Base-by-base conservation (phyloP, 1,140 invertebrate species). In the Liolophura sinensis region DNA sequence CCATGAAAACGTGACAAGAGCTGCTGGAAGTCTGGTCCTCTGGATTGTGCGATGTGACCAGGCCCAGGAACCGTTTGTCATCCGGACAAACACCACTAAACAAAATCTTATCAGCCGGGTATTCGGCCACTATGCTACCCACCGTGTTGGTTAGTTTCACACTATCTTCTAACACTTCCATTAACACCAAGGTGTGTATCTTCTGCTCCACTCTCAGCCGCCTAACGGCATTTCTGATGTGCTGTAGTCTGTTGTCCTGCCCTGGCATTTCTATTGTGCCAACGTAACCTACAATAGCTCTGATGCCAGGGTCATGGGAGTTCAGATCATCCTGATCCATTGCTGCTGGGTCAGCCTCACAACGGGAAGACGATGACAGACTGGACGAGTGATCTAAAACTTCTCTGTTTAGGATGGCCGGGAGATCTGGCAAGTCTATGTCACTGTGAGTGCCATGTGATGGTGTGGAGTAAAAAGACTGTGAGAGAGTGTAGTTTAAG, bases 231-330 rank as follows among this genome's bases (percentile, higher is more conserved):
- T 91, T 94, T 62, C 88, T 82, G 46, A 92, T 84, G 57, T 89
- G 88, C 82, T 90, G 85, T 25, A 88, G 73, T 11, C 83, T 73
- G 50, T 91, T 89, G 51, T 92, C 85, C 76, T 95, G 92, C 80
- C 92, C 91, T 0, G 95, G 95, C 87, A 96, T 96, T 85, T 97
- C 95, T 59, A 97, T 96, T 0, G 95, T 96, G 6, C 96, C 95
- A 57, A 97, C 87, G 82, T 97, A 98, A 0, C 95, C 95, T 4
- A 97, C 93, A 18, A 97, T 89, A 0, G 92, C 92, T 68, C 92
- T 89, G 74, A 92, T 92, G 63, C 94, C 70, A 63, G 71, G 62
- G 20, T 67, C 70, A 65, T 5, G 67, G 62, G 31, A 9, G 3
- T 5, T 9, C 31, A 40, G 3, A 1, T 72, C 64, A 59, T 82